Percentiles rank a stretch among this genome's conserved stretches.
phyloP scores from a whole-genome alignment of 2,113 vertebrate genomes.

The Alligator mississippiensis region DNA sequence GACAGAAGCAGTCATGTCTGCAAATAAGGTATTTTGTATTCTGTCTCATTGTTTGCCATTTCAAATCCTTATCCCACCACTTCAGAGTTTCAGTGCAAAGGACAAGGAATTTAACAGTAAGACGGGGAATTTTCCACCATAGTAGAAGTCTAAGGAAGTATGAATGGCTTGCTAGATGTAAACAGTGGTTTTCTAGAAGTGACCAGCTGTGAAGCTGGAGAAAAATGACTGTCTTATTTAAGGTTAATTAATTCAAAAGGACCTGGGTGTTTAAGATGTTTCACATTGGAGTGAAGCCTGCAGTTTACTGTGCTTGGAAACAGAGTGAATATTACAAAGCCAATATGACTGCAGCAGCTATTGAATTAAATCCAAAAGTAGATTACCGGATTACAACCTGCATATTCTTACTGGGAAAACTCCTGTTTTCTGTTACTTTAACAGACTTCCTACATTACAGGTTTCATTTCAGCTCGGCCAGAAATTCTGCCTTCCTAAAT shows the following conservation, averaged over 20 bases:
- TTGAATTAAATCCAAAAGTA: constrained; percentile 41
- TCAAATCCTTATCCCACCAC: background rate
- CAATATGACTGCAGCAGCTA: background rate
- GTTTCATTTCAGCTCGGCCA: constrained; percentile 19
- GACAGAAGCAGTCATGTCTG: background rate
- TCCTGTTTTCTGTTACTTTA: constrained; percentile 26
- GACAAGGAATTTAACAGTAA: background rate
- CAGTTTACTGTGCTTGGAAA: constrained; percentile 10
- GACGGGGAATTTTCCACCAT: background rate
- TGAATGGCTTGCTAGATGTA: background rate
- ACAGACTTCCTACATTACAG: background rate
- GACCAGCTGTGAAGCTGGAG: background rate
- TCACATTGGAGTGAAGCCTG: constrained; percentile 7
- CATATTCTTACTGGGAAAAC: constrained; percentile 15
- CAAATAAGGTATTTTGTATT: background rate
- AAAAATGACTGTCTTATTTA: background rate
- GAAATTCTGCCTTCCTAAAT: constrained; percentile 17
- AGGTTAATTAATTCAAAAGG: background rate
- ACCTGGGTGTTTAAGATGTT: background rate
- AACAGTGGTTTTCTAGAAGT: fast-evolving
- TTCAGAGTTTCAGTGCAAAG: background rate
- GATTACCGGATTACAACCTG: background rate
- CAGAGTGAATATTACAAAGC: background rate
- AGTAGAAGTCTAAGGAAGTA: background rate
- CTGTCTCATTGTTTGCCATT: background rate